These are phyloP conservation scores for Heptranchias perlo DNA, from an alignment of 2,113 vertebrate genomes.

Conservation along the genomic window DNA sequence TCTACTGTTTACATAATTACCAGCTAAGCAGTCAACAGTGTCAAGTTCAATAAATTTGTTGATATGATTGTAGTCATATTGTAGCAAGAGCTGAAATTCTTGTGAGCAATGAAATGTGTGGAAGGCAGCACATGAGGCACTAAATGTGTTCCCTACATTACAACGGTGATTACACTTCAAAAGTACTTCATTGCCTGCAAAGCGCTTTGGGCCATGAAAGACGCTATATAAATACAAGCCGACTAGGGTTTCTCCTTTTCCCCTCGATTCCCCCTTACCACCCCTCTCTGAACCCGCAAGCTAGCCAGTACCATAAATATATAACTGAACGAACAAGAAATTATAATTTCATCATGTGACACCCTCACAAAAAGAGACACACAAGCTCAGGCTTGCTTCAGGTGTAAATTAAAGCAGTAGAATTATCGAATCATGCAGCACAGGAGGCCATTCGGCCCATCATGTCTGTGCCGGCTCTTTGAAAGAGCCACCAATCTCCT, in stretches of 20 bases:
- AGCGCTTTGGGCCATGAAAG: background rate
- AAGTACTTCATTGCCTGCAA: background rate
- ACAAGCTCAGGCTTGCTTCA: background rate
- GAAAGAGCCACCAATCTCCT: background rate
- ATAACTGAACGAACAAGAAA: background rate
- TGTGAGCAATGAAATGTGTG: background rate
- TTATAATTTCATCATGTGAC: background rate
- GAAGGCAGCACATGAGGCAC: background rate
- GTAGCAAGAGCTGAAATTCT: background rate
- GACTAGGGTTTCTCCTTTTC: background rate
- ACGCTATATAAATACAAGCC: background rate
- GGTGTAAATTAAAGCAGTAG: background rate
- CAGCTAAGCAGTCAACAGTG: background rate
- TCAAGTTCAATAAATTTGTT: background rate
- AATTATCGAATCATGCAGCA: background rate
- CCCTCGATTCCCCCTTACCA: background rate
- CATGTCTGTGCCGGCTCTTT: too few relatives aligned
- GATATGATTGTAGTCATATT: background rate
- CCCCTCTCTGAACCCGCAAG: background rate
- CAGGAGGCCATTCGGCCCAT: background rate
- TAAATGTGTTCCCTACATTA: background rate
- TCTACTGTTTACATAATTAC: background rate
- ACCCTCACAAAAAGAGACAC: background rate
- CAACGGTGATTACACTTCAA: background rate
- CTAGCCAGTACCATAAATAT: background rate